Base-by-base conservation (phyloP, 92 coral and sea anemone genomes). In the Epizoanthus ramosus region DNA sequence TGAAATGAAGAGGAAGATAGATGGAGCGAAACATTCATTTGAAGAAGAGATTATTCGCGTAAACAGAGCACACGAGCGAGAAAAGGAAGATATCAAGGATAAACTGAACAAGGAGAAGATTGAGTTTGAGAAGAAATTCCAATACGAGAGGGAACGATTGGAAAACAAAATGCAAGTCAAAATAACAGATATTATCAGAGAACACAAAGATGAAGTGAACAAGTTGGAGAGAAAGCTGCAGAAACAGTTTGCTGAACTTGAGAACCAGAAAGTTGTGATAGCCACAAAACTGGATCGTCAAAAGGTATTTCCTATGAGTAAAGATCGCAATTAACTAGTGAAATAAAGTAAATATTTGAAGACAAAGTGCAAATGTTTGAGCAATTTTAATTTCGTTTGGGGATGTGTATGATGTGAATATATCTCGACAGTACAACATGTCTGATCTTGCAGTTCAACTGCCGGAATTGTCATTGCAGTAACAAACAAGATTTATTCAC, bases 51-150 rank as follows among this genome's bases (percentile, higher is more conserved):
- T 83, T 12, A 22, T 63, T 17, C 93, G 82, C 5, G 47, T 87
- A 41, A 73, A 71, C 53, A 85, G 84, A 89, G 82, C 83, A 71
- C 60, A 73, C 86, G 73, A 63, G 80, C 74, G 85, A 74, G 88
- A 80, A 45, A 82, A 47, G 54, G 90, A 67, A 45, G 68, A 64
- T 79, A 58, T 76, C 24, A 93, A 75, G 57, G 84, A 66, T 1
- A 92, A 85, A 47, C 47, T 73, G 35, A 89, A 85, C 54, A 86
- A 81, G 43, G 89, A 91, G 37, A 79, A 70, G 57, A 12, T 45
- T 16, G 90, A 79, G 5, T 80, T 64, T 41, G 84, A 72, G 28
- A 60, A 68, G 47, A 68, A 56, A 57, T 57, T 71, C 35, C 79
- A 73, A 17, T 60, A 85, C 63, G 86, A 85, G 19, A 80, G 43